Percentiles rank a stretch among this genome's conserved stretches.
phyloP scores from a whole-genome alignment of 2,888 invertebrate species.

The Ethmia dodecea region DNA sequence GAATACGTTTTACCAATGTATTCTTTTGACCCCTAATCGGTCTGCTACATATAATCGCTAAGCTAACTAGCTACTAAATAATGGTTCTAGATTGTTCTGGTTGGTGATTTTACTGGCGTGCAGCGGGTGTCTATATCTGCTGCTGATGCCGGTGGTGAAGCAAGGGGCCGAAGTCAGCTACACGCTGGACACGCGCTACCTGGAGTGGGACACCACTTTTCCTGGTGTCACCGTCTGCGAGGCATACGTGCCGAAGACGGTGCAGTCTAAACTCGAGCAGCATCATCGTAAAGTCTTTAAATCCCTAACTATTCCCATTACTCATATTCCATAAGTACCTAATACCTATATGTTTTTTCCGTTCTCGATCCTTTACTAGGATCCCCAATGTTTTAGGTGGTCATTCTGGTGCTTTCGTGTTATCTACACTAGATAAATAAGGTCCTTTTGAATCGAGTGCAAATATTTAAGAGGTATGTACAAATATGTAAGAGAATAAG shows the following conservation, averaged over 20 bases:
- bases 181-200: slow-evolving; percentile 78
- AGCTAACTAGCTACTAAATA: slow-evolving; percentile 12
- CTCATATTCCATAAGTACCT: too few relatives aligned
- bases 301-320: too few relatives aligned
- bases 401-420: too few relatives aligned
- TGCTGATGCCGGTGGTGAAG: slow-evolving; percentile 65
- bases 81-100: slow-evolving; percentile 77
- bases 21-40: neutral
- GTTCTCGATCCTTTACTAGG: too few relatives aligned
- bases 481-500: too few relatives aligned
- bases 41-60: neutral
- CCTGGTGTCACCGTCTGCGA: slow-evolving; percentile 80
- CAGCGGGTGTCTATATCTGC: slow-evolving; percentile 65
- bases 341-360: too few relatives aligned
- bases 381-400: too few relatives aligned
- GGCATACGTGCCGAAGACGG: slow-evolving; percentile 39
- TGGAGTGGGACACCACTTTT: slow-evolving; percentile 79
- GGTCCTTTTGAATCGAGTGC: too few relatives aligned
- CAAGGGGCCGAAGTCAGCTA: slow-evolving; percentile 77
- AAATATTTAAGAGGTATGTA: too few relatives aligned
- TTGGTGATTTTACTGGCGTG: slow-evolving; percentile 63
- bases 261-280: slow-evolving; percentile 30
- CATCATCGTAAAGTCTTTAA: slow-evolving; percentile 25
- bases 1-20: neutral
- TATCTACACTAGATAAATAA: too few relatives aligned